Base-by-base conservation (phyloP, 2,113 vertebrate species). In the Megaptera novaeangliae region DNA sequence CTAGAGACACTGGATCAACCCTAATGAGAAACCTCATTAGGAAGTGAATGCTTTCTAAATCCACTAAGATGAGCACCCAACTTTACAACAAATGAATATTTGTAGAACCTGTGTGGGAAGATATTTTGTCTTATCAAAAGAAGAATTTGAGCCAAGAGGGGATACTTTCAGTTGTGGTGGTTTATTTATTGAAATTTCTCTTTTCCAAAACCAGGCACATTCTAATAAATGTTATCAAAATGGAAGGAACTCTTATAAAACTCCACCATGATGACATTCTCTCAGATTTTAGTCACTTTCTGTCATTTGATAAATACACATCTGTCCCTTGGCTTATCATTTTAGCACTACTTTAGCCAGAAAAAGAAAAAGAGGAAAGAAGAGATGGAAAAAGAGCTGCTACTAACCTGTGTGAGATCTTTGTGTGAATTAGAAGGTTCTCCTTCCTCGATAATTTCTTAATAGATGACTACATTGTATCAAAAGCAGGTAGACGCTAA, bases 101-200 rank as follows among this genome's bases (percentile, higher is more conserved):
- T 94, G 85, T 92, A 95, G 94, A 95, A 97, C 14, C 61, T 94
- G 64, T 91, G 68, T 95, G 81, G 88, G 95, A 81, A 81, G 27
- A 90, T 68, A 86, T 85, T 96, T 95, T 96, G 52, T 92, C 80
- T 95, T 85, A 94, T 93, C 89, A 94, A 93, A 84, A 87, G 46
- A 75, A 86, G 41, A 81, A 96, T 89, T 94, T 97, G 72, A 96
- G 88, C 71, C 88, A 94, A 94, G 36, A 80, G 31, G 72, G 93
- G 69, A 55, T 94, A 85, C 95, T 97, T 95, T 95, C 57, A 82
- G 88, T 72, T 95, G 69, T 69, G 20, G 8, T 96, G 64, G 66
- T 95, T 94, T 97, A 93, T 93, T 97, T 97, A 94, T 91, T 83
- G 59, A 92, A 17, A 88, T 81, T 92, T 95, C 52, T 95, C 63